Evolutionary conservation across 2,888 invertebrate genomes (phyloP), one percentile per base, ranked within the genome.

Genomic region (Cylloceria caligata): DNA sequence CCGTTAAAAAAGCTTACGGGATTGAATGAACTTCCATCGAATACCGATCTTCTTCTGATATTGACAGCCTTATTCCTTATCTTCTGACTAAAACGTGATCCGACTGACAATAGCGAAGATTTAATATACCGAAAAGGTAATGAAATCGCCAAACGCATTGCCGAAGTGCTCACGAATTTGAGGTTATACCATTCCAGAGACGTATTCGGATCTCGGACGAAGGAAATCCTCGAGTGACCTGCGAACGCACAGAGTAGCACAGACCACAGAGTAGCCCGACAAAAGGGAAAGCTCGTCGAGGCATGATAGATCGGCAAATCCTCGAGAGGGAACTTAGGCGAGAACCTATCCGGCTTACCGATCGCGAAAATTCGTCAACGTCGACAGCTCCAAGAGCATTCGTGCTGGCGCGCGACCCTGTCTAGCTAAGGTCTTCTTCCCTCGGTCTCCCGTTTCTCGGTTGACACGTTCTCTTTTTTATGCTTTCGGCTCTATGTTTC

Each of bases 291-390:
- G 77, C 78, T 60, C 21, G 62, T 73, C 80, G 74, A 65, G 74
- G 52, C 79, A 85, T 88, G 89, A 89, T 88, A 86, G 89, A 89
- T 89, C 84, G 85, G 78, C 83, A 72, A 81, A 84, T 75, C 84
- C 83, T 65, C 80, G 16, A 52, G 67, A 79, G 82, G 36, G 19
- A 60, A 74, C 62, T 57, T 68, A 68, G 49, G 68, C 52, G 74
- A 68, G 86, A 86, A 88, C 81, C 78, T 88, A 89, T 89, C 89
- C 84, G 85, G 78, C 67, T 34, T 45, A 68, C 55, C 83, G 75
- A 83, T 86, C 85, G 84, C 72, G 85, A 76, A 83, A 87, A 90
- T 89, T 85, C 87, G 88, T 90, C 90, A 90, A 86, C 84, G 89
- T 89, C 88, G 88, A 88, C 88, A 87, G 87, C 83, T 85, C 77